A percentile compares a stretch with the other conserved stretches of the same genome.
Evolutionary conservation across 2,113 vertebrate genomes (phyloP).

Genomic region (Psilopogon haemacephalus): DNA sequence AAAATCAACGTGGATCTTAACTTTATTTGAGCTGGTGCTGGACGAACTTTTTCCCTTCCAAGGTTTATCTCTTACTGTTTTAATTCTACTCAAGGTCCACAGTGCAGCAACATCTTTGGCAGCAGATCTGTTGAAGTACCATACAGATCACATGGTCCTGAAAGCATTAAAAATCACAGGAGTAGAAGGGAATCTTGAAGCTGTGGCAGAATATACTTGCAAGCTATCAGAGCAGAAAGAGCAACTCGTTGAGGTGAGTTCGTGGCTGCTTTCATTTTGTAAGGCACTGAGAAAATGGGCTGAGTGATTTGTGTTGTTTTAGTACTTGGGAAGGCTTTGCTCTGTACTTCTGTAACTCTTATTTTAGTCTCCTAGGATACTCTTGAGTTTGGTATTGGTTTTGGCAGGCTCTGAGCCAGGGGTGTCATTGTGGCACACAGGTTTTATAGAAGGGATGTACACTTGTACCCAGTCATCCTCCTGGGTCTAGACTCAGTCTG

Average conservation of each 20-base stretch:
- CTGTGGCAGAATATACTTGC: slow-evolving; percentile 87
- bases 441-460: neutral
- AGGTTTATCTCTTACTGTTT: neutral
- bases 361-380: neutral
- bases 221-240: slow-evolving; percentile 95
- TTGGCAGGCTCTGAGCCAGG: neutral
- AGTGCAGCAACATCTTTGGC: slow-evolving; percentile 84
- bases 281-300: neutral
- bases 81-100: slow-evolving; percentile 82
- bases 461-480: neutral
- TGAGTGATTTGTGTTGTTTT: neutral
- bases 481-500: neutral
- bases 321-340: neutral
- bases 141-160: slow-evolving; percentile 87
- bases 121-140: slow-evolving; percentile 87
- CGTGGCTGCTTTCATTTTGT: neutral
- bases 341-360: neutral
- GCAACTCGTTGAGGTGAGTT: slow-evolving; percentile 91
- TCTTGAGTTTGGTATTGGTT: neutral
- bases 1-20: neutral
- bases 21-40: neutral
- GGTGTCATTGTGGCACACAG: neutral
- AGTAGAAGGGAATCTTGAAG: slow-evolving; percentile 92
- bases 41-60: neutral
- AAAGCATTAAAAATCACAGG: slow-evolving; percentile 89